Base-by-base conservation (phyloP, 1,140 invertebrate genomes). In the Daktulosphaira vitifoliae region DNA sequence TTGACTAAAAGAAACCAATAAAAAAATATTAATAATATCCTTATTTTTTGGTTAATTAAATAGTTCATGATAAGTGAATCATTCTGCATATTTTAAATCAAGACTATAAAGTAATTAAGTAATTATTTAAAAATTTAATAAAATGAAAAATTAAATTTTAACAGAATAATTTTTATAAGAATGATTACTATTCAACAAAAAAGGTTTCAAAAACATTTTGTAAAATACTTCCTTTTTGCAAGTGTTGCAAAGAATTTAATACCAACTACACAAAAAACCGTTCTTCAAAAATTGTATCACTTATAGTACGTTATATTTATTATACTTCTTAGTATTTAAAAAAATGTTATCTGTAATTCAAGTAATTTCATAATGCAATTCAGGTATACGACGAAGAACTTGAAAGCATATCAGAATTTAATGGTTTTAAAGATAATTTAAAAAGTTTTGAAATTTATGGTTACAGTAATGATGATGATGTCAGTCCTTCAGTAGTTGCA, bases 401-500 rank as follows among this genome's bases (percentile, higher is more conserved):
- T 67, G 91, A 94, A 74, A 75, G 74, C 51, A 85, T 89, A 70
- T 75, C 80, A 1, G 83, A 91, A 70, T 93, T 89, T 73, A 76
- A 80, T 4, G 82, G 81, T 16, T 89, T 93, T 66, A 80, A 82
- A 67, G 90, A 92, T 71, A 86, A 83, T 79, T 78, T 92, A 1
- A 78, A 83, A 52, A 83, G 82, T 13, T 85, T 92, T 66, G 80
- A 86, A 66, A 75, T 93, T 25, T 85, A 84, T 71, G 65, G 18
- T 16, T 37, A 29, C n/a, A n/a, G n/a, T 26, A 15, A 56, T 20
- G 13, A 46, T 23, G 22, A 62, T 3, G 4, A 59, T 20, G 5
- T 46, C 16, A 46, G 44, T 3, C 2, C 22, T 13, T n/a, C 3
- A 62, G n/a, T 16, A 44, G 20, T 62, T 20, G 56, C 42, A 0